Evolutionary conservation across 2,797 vertebrate species (phyloP).

Genomic region (Tragelaphus oryx): DNA sequence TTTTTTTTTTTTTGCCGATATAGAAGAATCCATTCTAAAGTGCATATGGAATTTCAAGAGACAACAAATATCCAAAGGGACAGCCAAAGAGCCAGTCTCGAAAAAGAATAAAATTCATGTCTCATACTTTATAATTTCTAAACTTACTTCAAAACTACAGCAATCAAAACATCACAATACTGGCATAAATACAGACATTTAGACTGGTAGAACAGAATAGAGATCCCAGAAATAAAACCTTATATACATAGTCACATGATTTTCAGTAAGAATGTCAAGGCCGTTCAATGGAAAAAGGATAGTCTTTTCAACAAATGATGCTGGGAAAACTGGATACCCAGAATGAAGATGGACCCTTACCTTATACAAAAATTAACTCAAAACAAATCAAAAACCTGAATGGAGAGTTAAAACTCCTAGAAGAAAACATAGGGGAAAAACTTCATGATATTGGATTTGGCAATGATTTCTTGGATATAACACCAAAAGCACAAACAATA

Average conservation of each 20-base stretch:
- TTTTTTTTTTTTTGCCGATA: not conserved
- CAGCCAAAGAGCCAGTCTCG: not conserved
- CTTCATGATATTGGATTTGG: not conserved
- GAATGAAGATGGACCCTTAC: not conserved
- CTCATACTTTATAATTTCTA: not conserved
- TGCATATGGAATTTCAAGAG: not conserved
- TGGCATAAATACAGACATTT: not conserved
- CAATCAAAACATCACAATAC: not conserved
- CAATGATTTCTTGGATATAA: slow-evolving; percentile 13
- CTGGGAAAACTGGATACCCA: not conserved
- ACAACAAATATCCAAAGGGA: not conserved
- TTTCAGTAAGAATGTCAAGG: not conserved
- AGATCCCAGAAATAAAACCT: not conserved
- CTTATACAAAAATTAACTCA: not conserved
- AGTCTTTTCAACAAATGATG: not conserved
- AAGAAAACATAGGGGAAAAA: not conserved
- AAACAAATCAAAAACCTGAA: slow-evolving; percentile 11
- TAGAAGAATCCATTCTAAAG: not conserved
- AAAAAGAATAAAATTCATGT: not conserved
- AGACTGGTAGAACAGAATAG: not conserved
- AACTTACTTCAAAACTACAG: not conserved
- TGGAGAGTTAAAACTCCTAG: not conserved
- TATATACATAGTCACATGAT: not conserved
- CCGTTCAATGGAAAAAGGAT: not conserved
- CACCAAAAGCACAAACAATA: not conserved